Percentiles rank a stretch among this genome's conserved stretches.
These are phyloP conservation scores for Pangasianodon gigas DNA, from an alignment of 2,113 vertebrate species.

Conservation along the genomic window DNA sequence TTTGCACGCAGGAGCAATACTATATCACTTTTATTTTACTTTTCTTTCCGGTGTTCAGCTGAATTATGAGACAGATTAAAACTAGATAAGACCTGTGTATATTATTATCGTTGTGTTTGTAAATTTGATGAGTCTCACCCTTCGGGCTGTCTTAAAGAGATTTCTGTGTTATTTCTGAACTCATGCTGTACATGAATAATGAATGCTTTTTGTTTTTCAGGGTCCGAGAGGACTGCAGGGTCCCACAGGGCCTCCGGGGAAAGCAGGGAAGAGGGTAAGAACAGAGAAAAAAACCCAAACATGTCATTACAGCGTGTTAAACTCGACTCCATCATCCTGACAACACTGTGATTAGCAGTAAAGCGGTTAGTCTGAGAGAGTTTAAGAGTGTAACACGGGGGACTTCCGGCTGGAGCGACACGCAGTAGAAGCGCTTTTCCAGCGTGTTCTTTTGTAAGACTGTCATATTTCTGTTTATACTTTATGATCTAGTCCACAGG, in stretches of 20 bases:
- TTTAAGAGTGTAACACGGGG: background rate
- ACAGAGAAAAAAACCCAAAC: background rate
- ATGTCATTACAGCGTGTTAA: background rate
- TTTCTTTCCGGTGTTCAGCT: background rate
- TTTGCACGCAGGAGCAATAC: background rate
- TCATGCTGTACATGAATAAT: background rate
- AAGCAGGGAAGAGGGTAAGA: constrained; percentile 90
- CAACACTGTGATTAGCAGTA: background rate
- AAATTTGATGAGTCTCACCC: background rate
- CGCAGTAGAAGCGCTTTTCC: no score
- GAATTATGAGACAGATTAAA: background rate
- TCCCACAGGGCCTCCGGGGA: constrained; percentile 80
- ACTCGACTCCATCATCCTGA: background rate
- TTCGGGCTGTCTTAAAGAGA: background rate
- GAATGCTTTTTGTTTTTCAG: constrained; percentile 64
- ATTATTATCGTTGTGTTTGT: background rate
- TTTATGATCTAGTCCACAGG: background rate
- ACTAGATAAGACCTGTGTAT: background rate
- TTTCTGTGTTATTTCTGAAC: background rate
- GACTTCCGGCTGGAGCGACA: background rate
- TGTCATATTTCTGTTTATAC: background rate
- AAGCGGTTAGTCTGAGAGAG: background rate
- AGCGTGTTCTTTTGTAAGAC: background rate
- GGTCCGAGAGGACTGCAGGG: constrained; percentile 95
- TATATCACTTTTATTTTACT: background rate